Percentiles rank a stretch among this genome's conserved stretches.
Conservation (phyloP, 2,797 vertebrate species). For the Hemibagrus guttatus region DNA sequence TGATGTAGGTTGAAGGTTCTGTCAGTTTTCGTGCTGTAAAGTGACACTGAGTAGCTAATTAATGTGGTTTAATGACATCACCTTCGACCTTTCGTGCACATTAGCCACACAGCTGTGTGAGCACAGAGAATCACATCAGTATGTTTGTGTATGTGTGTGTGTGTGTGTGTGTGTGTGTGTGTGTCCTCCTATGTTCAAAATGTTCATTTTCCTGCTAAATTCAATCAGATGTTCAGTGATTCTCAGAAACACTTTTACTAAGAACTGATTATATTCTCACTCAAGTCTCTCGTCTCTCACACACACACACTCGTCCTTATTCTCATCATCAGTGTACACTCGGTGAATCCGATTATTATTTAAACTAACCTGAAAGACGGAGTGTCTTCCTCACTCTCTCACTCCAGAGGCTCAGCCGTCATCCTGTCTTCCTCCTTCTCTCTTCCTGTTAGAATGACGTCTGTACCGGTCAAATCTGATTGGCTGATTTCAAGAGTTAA, state of each 20-base stretch:
- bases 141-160: not conserved
- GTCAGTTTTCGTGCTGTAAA: too few relatives aligned
- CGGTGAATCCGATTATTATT: not conserved
- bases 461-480: too few relatives aligned
- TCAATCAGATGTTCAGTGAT: constrained; percentile 41
- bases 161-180: constrained; percentile 7
- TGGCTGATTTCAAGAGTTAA: not conserved
- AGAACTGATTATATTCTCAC: not conserved
- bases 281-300: not conserved
- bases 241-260: not conserved
- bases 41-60: not conserved
- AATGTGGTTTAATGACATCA: not conserved
- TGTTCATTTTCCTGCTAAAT: constrained; percentile 22
- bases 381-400: not conserved
- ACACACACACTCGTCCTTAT: not conserved
- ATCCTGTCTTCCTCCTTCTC: not conserved
- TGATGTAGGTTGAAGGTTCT: too few relatives aligned
- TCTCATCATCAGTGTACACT: not conserved
- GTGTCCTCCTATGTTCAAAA: not conserved
- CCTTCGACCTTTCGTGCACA: not conserved
- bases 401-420: not conserved
- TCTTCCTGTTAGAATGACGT: not conserved
- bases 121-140: not conserved
- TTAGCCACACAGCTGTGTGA: not conserved
- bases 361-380: not conserved